Percentiles rank a stretch among this genome's conserved stretches.
Evolutionary conservation across 2,888 invertebrate genomes (phyloP).

Genomic region (Timandra comae): DNA sequence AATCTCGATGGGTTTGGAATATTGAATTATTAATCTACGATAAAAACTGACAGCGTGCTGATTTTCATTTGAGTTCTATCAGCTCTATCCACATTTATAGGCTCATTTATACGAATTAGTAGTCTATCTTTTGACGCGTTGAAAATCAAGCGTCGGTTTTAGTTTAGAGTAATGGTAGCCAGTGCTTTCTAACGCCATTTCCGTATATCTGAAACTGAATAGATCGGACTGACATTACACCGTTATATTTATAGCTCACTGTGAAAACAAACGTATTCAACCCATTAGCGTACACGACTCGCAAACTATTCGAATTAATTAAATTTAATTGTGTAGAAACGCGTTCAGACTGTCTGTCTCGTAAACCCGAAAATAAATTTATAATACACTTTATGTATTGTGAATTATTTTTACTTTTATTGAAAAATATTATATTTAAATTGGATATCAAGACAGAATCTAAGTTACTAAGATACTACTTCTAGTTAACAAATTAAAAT

Average conservation of each 20-base stretch:
- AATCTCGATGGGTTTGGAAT: no score
- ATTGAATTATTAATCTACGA: no score
- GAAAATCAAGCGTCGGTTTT: no score
- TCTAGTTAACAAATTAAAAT: no score
- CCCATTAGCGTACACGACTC: constrained; percentile 63
- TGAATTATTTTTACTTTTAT: constrained; percentile 15
- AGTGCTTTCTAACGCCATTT: no score
- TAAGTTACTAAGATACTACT: no score
- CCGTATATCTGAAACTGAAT: neutral
- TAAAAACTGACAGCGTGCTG: no score
- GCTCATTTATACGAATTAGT: neutral
- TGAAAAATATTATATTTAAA: no score
- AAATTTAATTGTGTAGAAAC: constrained; percentile 67
- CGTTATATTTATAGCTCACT: constrained; percentile 52
- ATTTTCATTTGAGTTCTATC: no score
- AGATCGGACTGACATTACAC: constrained; percentile 17
- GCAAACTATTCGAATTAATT: constrained; percentile 74
- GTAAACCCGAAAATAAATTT: constrained; percentile 24
- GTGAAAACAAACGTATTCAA: constrained; percentile 54
- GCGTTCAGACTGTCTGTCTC: constrained; percentile 17
- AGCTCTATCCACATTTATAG: neutral
- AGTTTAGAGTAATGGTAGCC: neutral
- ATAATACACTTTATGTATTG: constrained; percentile 4
- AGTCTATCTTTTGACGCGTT: no score
- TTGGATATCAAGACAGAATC: no score